Percentiles rank a stretch among this genome's conserved stretches.
These are phyloP conservation scores for Acromyrmex charruanus DNA, from an alignment of 1,140 invertebrate genomes.

Conservation along the genomic window DNA sequence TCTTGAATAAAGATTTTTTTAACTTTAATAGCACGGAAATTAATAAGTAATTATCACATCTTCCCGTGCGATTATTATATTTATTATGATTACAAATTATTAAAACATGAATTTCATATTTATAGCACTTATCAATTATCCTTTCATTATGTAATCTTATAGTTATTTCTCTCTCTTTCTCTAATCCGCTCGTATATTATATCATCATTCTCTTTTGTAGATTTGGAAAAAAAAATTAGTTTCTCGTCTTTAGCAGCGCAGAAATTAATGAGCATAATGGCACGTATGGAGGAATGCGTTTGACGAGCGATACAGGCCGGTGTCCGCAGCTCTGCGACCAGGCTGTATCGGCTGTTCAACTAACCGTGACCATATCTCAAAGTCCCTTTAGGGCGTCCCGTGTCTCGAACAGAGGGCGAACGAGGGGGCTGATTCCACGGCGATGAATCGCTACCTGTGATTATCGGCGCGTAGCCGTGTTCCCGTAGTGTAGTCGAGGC, in stretches of 20 bases:
- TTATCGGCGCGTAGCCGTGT: conserved; percentile 83
- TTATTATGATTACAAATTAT: conserved; percentile 4
- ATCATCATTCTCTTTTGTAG: not conserved
- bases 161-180: too few species aligned
- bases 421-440: conserved; percentile 82
- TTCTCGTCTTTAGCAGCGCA: not conserved
- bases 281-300: conserved; percentile 19
- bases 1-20: too few species aligned
- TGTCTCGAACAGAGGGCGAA: conserved; percentile 79
- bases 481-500: conserved; percentile 72
- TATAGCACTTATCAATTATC: not conserved
- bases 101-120: not conserved
- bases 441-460: conserved; percentile 84
- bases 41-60: too few species aligned
- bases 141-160: not conserved
- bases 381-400: conserved; percentile 80
- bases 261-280: conserved; percentile 10
- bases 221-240: conserved; percentile 1
- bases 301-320: conserved; percentile 33
- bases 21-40: too few species aligned
- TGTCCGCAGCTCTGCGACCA: conserved; percentile 9
- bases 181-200: not conserved
- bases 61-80: not conserved
- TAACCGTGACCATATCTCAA: conserved; percentile 76
- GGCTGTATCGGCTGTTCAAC: conserved; percentile 67